Evolutionary conservation across 2,113 vertebrate species (phyloP).

Genomic region (Rhinopithecus roxellana): DNA sequence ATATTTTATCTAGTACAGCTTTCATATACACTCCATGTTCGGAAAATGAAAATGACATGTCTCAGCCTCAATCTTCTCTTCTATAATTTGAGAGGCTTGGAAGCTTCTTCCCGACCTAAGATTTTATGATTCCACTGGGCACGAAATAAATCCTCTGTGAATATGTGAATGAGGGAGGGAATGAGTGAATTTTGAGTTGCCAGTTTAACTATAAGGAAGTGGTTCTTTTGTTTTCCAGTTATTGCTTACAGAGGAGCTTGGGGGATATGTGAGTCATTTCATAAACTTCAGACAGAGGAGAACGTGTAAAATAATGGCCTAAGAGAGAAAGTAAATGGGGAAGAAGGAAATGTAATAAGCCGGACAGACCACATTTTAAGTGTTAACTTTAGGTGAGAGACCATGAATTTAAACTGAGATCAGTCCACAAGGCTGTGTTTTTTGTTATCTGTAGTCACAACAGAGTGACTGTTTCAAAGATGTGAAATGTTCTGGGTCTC

Average conservation of each 20-base stretch:
- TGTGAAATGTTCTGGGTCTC: neutral
- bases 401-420: neutral
- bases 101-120: neutral
- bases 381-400: neutral
- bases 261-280: neutral
- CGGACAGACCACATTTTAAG: neutral
- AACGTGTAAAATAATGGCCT: neutral
- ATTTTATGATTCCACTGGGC: neutral
- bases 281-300: neutral
- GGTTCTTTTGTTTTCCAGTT: neutral
- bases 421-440: neutral
- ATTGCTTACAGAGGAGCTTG: neutral
- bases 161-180: neutral
- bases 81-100: neutral
- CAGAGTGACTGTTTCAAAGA: neutral
- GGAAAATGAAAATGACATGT: neutral
- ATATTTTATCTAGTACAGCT: neutral
- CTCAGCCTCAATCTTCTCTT: neutral
- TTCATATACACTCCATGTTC: neutral
- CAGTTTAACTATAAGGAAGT: neutral
- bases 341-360: neutral
- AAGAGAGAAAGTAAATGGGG: neutral
- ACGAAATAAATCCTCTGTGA: neutral
- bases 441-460: neutral
- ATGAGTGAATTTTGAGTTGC: neutral